Base-by-base conservation (phyloP, 2,113 vertebrate species). In the Antigone vipio region DNA sequence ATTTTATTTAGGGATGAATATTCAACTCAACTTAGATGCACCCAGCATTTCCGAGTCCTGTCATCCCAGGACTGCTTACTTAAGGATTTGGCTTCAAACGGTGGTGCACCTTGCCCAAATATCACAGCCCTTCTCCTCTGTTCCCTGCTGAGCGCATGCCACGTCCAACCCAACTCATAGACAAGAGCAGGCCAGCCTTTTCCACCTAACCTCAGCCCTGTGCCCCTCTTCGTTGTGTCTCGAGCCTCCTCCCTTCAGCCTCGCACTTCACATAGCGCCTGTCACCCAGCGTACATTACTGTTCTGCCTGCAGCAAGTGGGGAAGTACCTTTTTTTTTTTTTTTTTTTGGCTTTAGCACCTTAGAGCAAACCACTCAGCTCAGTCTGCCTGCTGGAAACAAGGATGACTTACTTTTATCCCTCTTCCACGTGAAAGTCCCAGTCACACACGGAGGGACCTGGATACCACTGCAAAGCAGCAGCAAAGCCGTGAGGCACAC, bases 361-460 rank as follows among this genome's bases (percentile, higher is more conserved):
- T 63, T 45, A 40, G 22, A 82, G 16, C 44, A 91, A 89, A 75
- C 8, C 11, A 7, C 8, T 82, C 38, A 27, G 47, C 45, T 86
- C 42, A 42, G 14, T 52, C 26, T 44, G 26, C 14, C 64, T 2
- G 4, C 45, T 22, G 44, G 38, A 68, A 79, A 71, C 64, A 38
- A 32, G 42, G 29, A 50, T 1, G 3, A 67, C 45, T 72, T 71
- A 9, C 47, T 72, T 75, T 72, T 44, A 16, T 34, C 27, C 69
- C 38, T 77, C 30, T 47, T 45, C 27, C 58, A 44, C 12, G 7
- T 42, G 17, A 5, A 81, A 30, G 40, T 29, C 44, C 26, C 32
- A 26, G 22, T 12, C 47, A 9, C 50, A 29, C 12, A 42, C 0
- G 0, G 32, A 34, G 42, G 34, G 50, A 92, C 9, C 16, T 0